Percentiles rank a stretch among this genome's conserved stretches.
Evolutionary conservation across 1,140 invertebrate species (phyloP).

Genomic region (Drosophila nannoptera): DNA sequence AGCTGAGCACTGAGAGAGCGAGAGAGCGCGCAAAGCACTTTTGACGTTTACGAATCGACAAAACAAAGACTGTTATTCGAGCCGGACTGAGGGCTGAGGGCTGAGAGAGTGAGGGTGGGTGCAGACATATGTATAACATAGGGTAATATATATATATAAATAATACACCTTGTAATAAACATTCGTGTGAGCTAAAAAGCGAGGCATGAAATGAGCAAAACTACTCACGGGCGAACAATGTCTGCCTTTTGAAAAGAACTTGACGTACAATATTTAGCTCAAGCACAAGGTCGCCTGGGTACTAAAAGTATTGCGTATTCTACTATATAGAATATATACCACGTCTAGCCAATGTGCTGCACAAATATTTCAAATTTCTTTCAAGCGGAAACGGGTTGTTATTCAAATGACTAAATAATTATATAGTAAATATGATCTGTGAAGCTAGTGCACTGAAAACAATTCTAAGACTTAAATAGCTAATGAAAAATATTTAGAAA

Average conservation of each 20-base stretch:
- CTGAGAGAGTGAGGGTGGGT: slow-evolving; percentile 11
- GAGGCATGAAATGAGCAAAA: not conserved
- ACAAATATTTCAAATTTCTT: no score
- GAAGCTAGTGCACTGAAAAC: no score
- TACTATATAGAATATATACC: not conserved
- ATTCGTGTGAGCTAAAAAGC: not conserved
- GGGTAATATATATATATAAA: slow-evolving; percentile 5
- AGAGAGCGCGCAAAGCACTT: slow-evolving; percentile 1
- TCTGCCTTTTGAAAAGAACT: not conserved
- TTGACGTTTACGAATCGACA: slow-evolving; percentile 50
- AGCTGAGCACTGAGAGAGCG: not conserved
- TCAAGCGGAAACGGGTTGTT: no score
- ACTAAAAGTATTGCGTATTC: slow-evolving; percentile 3
- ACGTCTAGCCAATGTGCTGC: not conserved
- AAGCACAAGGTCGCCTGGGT: slow-evolving; percentile 1
- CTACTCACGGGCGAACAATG: not conserved
- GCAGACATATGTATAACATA: slow-evolving; percentile 19
- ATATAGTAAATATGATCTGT: no score
- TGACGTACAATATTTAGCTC: slow-evolving; percentile 4
- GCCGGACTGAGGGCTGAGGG: slow-evolving; percentile 4
- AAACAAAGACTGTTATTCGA: slow-evolving; percentile 39
- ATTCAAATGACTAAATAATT: no score
- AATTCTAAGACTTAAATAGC: no score
- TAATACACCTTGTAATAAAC: not conserved
- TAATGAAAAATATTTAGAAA: no score